Conservation (phyloP, 2,113 vertebrate species). For the Austrofundulus limnaeus region DNA sequence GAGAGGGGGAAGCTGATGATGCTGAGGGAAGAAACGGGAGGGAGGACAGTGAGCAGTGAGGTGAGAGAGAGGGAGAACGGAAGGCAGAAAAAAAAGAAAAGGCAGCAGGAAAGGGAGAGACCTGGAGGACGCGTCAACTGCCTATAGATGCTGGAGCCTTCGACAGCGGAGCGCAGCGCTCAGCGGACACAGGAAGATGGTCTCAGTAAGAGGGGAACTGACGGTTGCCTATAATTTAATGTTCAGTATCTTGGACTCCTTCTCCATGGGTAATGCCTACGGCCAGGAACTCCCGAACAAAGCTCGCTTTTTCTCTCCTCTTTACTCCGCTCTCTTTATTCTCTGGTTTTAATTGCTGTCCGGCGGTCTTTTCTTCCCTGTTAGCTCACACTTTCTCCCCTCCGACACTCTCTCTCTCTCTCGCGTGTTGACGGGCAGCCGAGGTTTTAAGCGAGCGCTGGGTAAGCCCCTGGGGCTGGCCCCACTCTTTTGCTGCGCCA, state of each 20-base stretch:
- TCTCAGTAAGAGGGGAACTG: constrained; percentile 89
- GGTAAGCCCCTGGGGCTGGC: constrained; percentile 74
- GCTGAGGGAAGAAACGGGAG: constrained; percentile 62
- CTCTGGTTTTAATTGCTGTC: constrained; percentile 62
- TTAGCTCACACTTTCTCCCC: constrained; percentile 42
- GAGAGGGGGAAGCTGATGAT: constrained; percentile 41
- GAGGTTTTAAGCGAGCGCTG: constrained; percentile 36
- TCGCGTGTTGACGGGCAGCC: constrained; percentile 20
- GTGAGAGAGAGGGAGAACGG: constrained; percentile 45
- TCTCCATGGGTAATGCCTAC: constrained; percentile 88
- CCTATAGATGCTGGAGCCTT: constrained; percentile 80
- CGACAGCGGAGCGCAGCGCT: constrained; percentile 80
- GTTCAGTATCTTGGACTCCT: constrained; percentile 87
- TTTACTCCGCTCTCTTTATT: constrained; percentile 35
- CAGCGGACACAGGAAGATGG: constrained; percentile 82
- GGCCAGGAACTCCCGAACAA: constrained; percentile 66
- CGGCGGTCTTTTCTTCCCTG: constrained; percentile 54
- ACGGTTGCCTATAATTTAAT: constrained; percentile 89
- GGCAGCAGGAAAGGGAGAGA: constrained; percentile 58
- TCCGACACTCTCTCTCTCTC: constrained; percentile 26
- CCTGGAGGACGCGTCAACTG: constrained; percentile 67
- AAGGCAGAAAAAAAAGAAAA: constrained; percentile 64
- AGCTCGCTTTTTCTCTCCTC: constrained; percentile 53
- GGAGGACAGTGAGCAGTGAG: constrained; percentile 56
- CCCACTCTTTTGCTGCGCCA: constrained; percentile 85